phyloP scores from a whole-genome alignment of 1,140 invertebrate genomes.

The Idris sp. region DNA sequence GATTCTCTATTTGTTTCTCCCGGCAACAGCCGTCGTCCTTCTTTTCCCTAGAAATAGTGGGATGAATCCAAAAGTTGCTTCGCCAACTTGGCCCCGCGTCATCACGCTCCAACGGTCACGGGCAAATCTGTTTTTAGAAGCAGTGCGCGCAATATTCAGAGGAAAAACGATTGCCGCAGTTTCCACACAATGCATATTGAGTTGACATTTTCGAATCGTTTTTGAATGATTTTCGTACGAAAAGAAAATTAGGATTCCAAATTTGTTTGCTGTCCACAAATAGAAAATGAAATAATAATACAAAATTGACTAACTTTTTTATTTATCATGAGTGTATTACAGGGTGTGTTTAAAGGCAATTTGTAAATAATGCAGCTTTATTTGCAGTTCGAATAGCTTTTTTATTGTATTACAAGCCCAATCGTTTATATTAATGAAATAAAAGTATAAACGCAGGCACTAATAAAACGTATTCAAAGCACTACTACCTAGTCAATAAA shows the following conservation, averaged over 20 bases:
- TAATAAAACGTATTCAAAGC: slow-evolving; percentile 17
- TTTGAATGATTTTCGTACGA: too few species aligned
- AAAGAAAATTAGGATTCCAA: too few species aligned
- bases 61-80: slow-evolving; percentile 68
- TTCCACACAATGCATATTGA: slow-evolving; percentile 30
- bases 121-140: slow-evolving; percentile 53
- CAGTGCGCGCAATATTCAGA: slow-evolving; percentile 50
- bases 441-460: slow-evolving; percentile 2
- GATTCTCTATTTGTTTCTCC: slow-evolving; percentile 19
- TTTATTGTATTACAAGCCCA: not conserved
- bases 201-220: not conserved
- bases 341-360: too few species aligned
- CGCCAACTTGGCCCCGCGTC: slow-evolving; percentile 61
- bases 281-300: too few species aligned
- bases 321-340: too few species aligned
- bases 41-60: slow-evolving; percentile 25
- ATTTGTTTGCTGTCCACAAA: too few species aligned
- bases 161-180: slow-evolving; percentile 49
- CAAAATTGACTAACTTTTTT: too few species aligned
- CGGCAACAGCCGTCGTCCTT: slow-evolving; percentile 2
- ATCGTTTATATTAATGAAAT: slow-evolving; percentile 4
- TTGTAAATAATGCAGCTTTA: too few species aligned
- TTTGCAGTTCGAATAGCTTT: too few species aligned
- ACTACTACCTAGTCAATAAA: slow-evolving; percentile 21
- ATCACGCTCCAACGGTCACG: slow-evolving; percentile 53